Evolutionary conservation across 2,888 invertebrate genomes (phyloP).

Genomic region (Athalia rosae): DNA sequence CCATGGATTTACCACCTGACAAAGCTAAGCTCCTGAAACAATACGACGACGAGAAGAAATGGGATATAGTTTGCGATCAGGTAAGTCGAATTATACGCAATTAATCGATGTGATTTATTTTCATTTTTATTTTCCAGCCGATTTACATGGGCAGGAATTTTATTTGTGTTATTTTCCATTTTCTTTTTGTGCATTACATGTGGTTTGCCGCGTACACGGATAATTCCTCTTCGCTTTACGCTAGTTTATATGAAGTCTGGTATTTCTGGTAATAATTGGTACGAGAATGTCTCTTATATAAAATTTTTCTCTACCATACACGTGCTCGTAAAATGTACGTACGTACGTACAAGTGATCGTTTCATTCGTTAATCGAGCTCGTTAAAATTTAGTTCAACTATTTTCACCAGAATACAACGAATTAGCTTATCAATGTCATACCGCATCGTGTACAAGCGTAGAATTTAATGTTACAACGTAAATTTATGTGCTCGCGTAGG

Average conservation of each 20-base stretch:
- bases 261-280: neutral
- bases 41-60: conserved; percentile 98
- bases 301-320: too few relatives aligned
- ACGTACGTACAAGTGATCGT: too few relatives aligned
- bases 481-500: too few relatives aligned
- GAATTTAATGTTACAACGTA: too few relatives aligned
- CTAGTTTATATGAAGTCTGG: neutral
- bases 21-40: conserved; percentile 96
- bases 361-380: too few relatives aligned
- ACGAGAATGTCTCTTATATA: neutral
- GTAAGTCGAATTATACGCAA: conserved; percentile 74
- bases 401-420: too few relatives aligned
- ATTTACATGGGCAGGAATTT: conserved; percentile 1
- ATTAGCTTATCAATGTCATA: too few relatives aligned
- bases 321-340: too few relatives aligned
- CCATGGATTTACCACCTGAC: conserved; percentile 99
- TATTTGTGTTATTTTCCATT: too few relatives aligned
- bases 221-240: neutral
- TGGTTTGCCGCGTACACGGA: neutral
- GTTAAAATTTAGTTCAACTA: too few relatives aligned
- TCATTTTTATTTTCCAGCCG: conserved; percentile 27
- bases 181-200: too few relatives aligned
- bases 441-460: too few relatives aligned
- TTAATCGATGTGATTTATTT: neutral
- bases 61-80: conserved; percentile 99